phyloP scores from a whole-genome alignment of 92 coral and sea anemone genomes.

The Parazoanthus atlanticus region DNA sequence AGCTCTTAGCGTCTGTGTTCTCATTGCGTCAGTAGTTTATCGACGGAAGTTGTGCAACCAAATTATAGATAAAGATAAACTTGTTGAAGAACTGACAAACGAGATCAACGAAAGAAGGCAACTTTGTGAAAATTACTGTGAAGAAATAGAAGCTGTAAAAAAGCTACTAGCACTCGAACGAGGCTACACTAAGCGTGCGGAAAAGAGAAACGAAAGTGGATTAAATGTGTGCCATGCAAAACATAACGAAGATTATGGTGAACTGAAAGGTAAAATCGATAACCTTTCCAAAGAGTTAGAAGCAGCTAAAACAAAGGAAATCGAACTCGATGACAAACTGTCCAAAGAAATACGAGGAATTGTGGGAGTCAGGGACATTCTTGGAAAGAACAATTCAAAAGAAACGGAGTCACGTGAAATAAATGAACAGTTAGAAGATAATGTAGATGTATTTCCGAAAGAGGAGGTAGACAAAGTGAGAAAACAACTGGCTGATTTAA shows the following conservation, averaged over 20 bases:
- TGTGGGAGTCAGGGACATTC: conserved; percentile 9
- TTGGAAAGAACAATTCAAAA: conserved; percentile 5
- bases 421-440: conserved; percentile 48
- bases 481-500: neutral
- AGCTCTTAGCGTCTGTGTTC: conserved; percentile 22
- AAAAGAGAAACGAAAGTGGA: conserved; percentile 10
- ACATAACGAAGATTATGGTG: conserved; percentile 40
- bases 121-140: conserved; percentile 55
- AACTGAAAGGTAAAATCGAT: conserved; percentile 45
- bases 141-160: conserved; percentile 75
- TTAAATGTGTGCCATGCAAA: conserved; percentile 24
- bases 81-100: conserved; percentile 47
- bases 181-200: conserved; percentile 62
- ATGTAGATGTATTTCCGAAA: conserved; percentile 11
- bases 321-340: conserved; percentile 51
- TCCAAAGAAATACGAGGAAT: conserved; percentile 41
- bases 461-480: neutral
- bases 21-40: conserved; percentile 39
- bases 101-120: conserved; percentile 49
- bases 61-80: conserved; percentile 38
- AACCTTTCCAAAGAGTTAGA: conserved; percentile 58
- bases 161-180: conserved; percentile 73
- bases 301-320: conserved; percentile 47
- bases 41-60: conserved; percentile 42
- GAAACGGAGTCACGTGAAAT: conserved; percentile 13